Conservation (phyloP, 92 coral and sea anemone genomes). For the Zoanthus solanderi region DNA sequence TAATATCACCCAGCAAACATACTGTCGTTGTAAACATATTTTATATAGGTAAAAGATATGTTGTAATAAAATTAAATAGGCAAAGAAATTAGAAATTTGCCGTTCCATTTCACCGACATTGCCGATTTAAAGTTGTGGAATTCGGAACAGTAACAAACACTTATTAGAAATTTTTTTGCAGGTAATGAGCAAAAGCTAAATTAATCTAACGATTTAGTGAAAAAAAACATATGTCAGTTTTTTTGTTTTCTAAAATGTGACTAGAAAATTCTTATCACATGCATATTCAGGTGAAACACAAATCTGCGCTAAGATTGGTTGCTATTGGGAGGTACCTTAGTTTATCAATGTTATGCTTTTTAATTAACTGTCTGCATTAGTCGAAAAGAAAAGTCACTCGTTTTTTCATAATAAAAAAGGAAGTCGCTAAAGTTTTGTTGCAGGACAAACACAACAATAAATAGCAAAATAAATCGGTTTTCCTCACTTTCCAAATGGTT, state of each 20-base stretch:
- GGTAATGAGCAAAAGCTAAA: background rate
- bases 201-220: background rate
- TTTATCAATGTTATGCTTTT: background rate
- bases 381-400: background rate
- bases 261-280: too few species aligned
- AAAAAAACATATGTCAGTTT: background rate
- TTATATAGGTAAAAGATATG: background rate
- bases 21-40: background rate
- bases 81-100: background rate
- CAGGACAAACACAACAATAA: background rate
- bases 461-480: background rate
- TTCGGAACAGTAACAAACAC: conserved; percentile 13
- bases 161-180: conserved; percentile 7
- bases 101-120: background rate
- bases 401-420: background rate
- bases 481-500: background rate
- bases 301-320: background rate
- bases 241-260: background rate
- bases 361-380: background rate
- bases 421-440: background rate
- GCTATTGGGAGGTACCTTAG: background rate
- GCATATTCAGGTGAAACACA: too few species aligned
- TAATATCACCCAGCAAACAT: background rate
- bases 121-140: background rate
- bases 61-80: background rate